Percentiles rank a stretch among this genome's conserved stretches.
Conservation (phyloP, 2,797 vertebrate genomes). For the Nannoperca obscura region DNA sequence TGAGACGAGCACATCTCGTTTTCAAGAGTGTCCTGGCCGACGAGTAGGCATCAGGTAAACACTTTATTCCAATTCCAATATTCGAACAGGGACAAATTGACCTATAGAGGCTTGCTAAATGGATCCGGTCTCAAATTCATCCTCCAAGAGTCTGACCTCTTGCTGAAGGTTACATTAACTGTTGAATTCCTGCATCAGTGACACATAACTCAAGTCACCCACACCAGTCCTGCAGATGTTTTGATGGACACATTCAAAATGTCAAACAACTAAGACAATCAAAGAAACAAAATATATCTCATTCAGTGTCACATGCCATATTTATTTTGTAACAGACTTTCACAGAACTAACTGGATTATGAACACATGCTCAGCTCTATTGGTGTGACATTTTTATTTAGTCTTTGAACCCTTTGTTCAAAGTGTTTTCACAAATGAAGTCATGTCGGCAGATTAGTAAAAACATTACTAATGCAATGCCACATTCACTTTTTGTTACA, state of each 20-base stretch:
- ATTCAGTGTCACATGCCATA: constrained; percentile 72
- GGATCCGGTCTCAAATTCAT: constrained; percentile 75
- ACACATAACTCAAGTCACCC: constrained; percentile 72
- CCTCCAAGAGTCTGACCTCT: constrained; percentile 74
- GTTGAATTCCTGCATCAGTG: constrained; percentile 72
- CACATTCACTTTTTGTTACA: constrained; percentile 68
- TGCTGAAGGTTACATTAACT: constrained; percentile 70
- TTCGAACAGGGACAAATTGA: constrained; percentile 81
- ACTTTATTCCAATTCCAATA: constrained; percentile 86
- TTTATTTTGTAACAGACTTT: constrained; percentile 49
- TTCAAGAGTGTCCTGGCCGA: constrained; percentile 91
- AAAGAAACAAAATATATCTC: constrained; percentile 71
- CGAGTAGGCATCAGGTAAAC: constrained; percentile 91
- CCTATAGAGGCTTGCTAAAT: constrained; percentile 78
- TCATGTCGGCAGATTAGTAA: constrained; percentile 74
- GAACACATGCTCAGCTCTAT: constrained; percentile 54
- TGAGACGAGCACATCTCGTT: constrained; percentile 92
- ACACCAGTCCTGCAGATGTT: constrained; percentile 65
- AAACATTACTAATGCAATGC: constrained; percentile 75
- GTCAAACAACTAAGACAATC: constrained; percentile 69
- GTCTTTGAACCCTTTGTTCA: constrained; percentile 72
- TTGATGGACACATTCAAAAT: constrained; percentile 69
- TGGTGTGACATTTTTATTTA: constrained; percentile 58
- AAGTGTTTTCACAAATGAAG: constrained; percentile 67
- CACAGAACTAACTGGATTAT: constrained; percentile 57